Base-by-base conservation (phyloP, 2,888 invertebrate genomes). In the Antitype chi region DNA sequence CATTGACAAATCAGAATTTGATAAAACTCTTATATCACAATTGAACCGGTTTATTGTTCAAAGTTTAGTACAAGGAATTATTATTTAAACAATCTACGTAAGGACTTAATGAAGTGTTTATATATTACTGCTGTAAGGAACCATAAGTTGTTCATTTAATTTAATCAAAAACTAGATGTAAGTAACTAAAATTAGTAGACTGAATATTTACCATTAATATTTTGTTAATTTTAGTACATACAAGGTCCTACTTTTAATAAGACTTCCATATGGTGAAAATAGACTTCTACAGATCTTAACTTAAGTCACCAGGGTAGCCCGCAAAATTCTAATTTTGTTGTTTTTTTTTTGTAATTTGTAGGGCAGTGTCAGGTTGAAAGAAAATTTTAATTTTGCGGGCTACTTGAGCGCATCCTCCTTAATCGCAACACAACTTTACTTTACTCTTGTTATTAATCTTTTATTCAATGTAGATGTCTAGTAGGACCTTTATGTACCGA, bases 111-210 rank as follows among this genome's bases (percentile, higher is more conserved):
- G 62, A 60, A 70, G 47, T 76, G 49, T 74, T 74, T 84, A 70
- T 59, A 60, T 76, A 82, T 63, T 76, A 32, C 67, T 81, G 55
- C 59, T 63, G n/a, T 78, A 81, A 74, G 66, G 66, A 81, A 76
- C 80, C 82, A 73, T 85, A 80, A 64, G 74, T 81, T 87, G 84
- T 83, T 85, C 78, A 84, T 84, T 77, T 82, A 81, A 76, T 70
- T 80, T 52, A 78, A 77, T 55, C 17, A 66, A 70, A 64, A 81
- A 67, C 47, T 86, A 88, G 79, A 72, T 77, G 62, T 88, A 82
- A 81, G 76, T 76, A 78, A 82, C 72, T 81, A 69, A 77, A 76
- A 74, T 74, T 81, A 80, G 80, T 84, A 86, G 89, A 89, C 89
- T 88, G 89, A 89, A 81, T 83, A 25, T 84, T 77, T 79, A 79